These are phyloP conservation scores for Rhabditophanes sp. DNA, from an alignment of 2,888 invertebrate genomes.

Conservation along the genomic window DNA sequence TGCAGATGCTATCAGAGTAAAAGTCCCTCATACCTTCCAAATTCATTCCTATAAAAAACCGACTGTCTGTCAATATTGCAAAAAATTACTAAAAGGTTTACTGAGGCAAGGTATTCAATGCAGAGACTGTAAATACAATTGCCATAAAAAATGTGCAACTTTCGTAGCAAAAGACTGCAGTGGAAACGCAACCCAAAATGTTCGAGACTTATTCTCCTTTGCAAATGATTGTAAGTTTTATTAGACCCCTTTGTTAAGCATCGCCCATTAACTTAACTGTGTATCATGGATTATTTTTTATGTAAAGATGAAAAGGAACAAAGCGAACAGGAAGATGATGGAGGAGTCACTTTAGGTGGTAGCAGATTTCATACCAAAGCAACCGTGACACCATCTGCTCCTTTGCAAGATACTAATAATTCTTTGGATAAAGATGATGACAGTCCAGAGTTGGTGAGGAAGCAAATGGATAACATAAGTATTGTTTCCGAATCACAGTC, in stretches of 20 bases:
- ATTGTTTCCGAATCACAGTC: conserved; percentile 8
- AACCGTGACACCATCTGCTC: conserved; percentile 40
- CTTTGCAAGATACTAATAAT: conserved; percentile 25
- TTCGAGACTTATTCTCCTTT: conserved; percentile 19
- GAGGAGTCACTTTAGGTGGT: too few relatives aligned
- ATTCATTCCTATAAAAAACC: conserved; percentile 89
- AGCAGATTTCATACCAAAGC: too few relatives aligned
- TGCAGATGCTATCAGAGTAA: conserved; percentile 54
- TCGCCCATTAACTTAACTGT: too few relatives aligned
- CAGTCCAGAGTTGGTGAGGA: conserved; percentile 1
- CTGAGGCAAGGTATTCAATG: conserved; percentile 87
- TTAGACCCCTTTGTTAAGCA: too few relatives aligned
- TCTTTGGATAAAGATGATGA: too few relatives aligned
- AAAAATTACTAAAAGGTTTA: conserved; percentile 78
- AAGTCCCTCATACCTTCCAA: conserved; percentile 40
- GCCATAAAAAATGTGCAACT: conserved; percentile 67
- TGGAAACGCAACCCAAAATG: conserved; percentile 21
- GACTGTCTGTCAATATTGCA: conserved; percentile 86
- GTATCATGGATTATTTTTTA: too few relatives aligned
- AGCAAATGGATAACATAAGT: conserved; percentile 8
- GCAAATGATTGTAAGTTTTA: too few relatives aligned
- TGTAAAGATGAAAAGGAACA: too few relatives aligned
- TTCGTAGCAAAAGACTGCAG: conserved; percentile 41
- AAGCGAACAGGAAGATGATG: too few relatives aligned
- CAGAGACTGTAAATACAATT: conserved; percentile 82